Evolutionary conservation across 2,797 vertebrate genomes (phyloP).

Genomic region (Balearica regulorum): DNA sequence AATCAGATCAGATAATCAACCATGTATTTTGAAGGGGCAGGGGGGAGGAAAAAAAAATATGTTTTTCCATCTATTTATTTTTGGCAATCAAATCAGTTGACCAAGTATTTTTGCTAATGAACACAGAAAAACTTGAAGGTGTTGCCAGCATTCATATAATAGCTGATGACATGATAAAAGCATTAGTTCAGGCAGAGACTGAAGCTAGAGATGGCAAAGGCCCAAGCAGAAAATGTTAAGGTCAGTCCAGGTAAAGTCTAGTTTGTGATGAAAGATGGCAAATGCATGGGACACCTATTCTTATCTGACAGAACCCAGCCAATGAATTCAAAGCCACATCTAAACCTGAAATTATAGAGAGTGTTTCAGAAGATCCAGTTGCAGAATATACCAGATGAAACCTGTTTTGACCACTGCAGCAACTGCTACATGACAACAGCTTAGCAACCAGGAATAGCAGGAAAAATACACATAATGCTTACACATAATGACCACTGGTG

Average conservation of each 20-base stretch:
- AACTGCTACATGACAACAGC: not conserved
- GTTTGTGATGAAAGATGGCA: not conserved
- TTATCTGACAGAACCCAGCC: not conserved
- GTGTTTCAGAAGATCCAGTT: not conserved
- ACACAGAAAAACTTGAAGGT: not conserved
- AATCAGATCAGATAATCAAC: not conserved
- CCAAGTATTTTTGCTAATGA: not conserved
- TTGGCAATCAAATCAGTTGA: not conserved
- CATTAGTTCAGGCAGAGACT: not conserved
- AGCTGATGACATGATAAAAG: not conserved
- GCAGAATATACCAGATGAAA: not conserved
- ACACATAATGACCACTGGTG: no score
- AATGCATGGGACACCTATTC: not conserved
- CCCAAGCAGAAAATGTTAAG: not conserved
- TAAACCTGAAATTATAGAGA: not conserved
- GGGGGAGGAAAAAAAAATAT: not conserved
- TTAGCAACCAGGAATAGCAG: not conserved
- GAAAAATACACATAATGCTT: not conserved
- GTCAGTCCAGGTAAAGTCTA: not conserved
- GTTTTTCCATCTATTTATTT: not conserved
- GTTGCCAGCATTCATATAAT: not conserved
- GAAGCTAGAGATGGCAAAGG: not conserved
- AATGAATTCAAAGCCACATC: not conserved
- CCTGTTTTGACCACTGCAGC: not conserved
- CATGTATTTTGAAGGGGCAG: rapidly evolving